phyloP scores from a whole-genome alignment of 2,113 vertebrate species.

The Callaeas wilsoni region DNA sequence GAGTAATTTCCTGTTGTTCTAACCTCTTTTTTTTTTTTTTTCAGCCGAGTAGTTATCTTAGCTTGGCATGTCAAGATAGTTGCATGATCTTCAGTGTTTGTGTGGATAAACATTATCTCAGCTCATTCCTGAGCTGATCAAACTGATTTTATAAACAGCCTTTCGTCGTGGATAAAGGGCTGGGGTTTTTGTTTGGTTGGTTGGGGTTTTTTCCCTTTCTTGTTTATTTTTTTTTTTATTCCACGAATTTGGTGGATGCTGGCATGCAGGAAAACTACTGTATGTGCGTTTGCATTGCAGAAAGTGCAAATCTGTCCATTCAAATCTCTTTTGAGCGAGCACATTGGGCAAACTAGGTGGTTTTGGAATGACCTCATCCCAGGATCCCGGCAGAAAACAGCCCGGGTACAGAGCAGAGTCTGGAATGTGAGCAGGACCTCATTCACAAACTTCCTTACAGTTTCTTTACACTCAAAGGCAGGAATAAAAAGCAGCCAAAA shows the following conservation, averaged over 20 bases:
- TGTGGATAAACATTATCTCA: conserved; percentile 32
- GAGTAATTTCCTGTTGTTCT: conserved; percentile 65
- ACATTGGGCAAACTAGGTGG: conserved; percentile 46
- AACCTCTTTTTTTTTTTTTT: not conserved
- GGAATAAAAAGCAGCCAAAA: conserved; percentile 52
- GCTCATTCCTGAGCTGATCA: conserved; percentile 28
- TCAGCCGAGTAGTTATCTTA: not conserved
- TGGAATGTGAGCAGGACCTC: conserved; percentile 42
- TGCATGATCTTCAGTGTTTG: not conserved
- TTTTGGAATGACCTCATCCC: conserved; percentile 49
- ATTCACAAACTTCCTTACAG: conserved; percentile 59
- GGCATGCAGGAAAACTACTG: conserved; percentile 12
- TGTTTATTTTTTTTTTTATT: not conserved
- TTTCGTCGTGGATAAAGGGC: not conserved
- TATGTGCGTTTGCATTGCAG: conserved; percentile 3
- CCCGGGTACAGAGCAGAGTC: not conserved
- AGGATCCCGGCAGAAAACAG: conserved; percentile 12
- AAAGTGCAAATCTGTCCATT: conserved; percentile 16
- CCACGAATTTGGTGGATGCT: not conserved
- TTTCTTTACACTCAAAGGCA: conserved; percentile 50
- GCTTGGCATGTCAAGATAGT: not conserved
- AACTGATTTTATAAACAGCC: conserved; percentile 29
- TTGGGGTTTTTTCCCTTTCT: not conserved
- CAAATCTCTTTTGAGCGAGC: conserved; percentile 48
- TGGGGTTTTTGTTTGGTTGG: rapidly evolving